Evolutionary conservation across 1,140 invertebrate genomes (phyloP).

Genomic region (Aporrectodea caliginosa): DNA sequence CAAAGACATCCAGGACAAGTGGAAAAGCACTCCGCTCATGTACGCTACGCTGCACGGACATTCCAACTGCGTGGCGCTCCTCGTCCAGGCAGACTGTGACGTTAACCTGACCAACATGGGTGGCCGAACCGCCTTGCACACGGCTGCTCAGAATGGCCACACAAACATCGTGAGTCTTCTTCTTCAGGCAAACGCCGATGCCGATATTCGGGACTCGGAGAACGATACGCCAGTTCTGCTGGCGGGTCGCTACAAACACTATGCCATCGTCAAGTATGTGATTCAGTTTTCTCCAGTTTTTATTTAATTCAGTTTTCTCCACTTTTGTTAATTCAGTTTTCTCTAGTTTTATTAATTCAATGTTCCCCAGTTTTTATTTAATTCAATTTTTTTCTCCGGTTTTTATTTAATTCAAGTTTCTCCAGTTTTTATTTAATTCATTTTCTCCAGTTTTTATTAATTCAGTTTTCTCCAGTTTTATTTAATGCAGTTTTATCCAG

Average conservation of each 20-base stretch:
- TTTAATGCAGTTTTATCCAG: no score
- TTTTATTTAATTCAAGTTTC: no score
- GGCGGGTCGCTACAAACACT: conserved; percentile 43
- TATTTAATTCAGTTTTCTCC: no score
- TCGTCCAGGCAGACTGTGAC: conserved; percentile 46
- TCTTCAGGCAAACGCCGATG: conserved; percentile 50
- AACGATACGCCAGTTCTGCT: conserved; percentile 45
- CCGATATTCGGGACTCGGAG: conserved; percentile 46
- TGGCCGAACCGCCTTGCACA: conserved; percentile 50
- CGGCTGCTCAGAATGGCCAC: conserved; percentile 54
- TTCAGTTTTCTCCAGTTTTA: no score
- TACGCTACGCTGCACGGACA: conserved; percentile 50
- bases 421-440: no score
- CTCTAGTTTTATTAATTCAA: no score
- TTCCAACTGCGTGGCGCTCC: conserved; percentile 40
- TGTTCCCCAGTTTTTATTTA: no score
- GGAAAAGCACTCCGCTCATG: conserved; percentile 52
- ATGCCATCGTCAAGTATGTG: conserved; percentile 41
- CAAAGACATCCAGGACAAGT: conserved; percentile 49
- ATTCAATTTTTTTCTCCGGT: no score
- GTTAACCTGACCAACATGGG: conserved; percentile 51
- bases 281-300: no score
- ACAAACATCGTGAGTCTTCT: conserved; percentile 59
- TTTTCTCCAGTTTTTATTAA: no score
- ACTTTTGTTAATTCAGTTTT: no score